Conservation (phyloP, 2,888 invertebrate species). For the Tolmerus cingulatus region DNA sequence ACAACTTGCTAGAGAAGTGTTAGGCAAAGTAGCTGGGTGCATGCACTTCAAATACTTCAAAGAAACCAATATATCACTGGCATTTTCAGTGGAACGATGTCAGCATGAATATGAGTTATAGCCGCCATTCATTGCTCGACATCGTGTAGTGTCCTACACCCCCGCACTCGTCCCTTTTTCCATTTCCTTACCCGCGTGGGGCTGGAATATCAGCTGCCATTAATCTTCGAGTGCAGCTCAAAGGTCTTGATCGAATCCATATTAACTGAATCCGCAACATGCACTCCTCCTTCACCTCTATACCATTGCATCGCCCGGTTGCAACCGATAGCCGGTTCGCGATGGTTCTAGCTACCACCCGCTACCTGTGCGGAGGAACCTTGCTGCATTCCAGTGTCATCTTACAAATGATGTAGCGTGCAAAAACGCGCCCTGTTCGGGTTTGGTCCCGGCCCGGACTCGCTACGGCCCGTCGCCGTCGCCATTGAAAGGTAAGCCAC, state of each 20-base stretch:
- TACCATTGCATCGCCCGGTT: not conserved
- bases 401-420: constrained; percentile 39
- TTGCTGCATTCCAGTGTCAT: constrained; percentile 40
- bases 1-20: constrained; percentile 18
- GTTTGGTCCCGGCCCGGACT: not conserved
- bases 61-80: constrained; percentile 40
- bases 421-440: constrained; percentile 5
- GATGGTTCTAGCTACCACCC: constrained; percentile 8
- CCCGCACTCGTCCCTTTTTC: constrained; percentile 46
- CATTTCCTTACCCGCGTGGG: not conserved
- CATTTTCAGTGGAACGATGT: constrained; percentile 30
- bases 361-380: constrained; percentile 28
- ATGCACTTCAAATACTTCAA: constrained; percentile 38
- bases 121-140: constrained; percentile 37
- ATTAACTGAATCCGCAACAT: constrained; percentile 50
- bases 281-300: not conserved
- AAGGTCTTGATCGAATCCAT: constrained; percentile 52
- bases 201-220: constrained; percentile 51
- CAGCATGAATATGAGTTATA: constrained; percentile 37
- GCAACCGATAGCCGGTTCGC: constrained; percentile 22
- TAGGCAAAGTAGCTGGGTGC: constrained; percentile 24
- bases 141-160: constrained; percentile 50
- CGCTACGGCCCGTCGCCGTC: not conserved
- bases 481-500: constrained; percentile 10
- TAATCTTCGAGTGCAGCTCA: constrained; percentile 51